phyloP scores from a whole-genome alignment of 1,140 invertebrate genomes.

The Homarus americanus region DNA sequence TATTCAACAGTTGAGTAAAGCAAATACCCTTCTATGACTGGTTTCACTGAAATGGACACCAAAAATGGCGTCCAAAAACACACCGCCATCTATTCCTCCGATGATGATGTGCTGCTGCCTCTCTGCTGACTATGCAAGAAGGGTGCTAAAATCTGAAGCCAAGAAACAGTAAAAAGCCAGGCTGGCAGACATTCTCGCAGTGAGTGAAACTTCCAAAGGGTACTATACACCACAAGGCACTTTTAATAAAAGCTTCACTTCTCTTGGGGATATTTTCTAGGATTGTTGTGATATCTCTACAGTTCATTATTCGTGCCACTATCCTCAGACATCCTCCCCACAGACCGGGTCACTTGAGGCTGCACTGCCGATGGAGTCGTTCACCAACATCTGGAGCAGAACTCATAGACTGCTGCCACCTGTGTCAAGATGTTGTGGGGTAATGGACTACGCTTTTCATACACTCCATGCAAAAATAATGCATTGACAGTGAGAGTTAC shows the following conservation, averaged over 20 bases:
- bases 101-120: background rate
- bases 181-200: background rate
- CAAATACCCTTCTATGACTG: background rate
- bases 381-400: slow-evolving; percentile 80
- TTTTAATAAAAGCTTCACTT: no score
- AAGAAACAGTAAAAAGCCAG: background rate
- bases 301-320: no score
- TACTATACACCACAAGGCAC: background rate
- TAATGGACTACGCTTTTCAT: slow-evolving; percentile 94
- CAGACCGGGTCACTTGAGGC: slow-evolving; percentile 76
- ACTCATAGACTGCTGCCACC: slow-evolving; percentile 82
- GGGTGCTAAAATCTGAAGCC: background rate
- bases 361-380: slow-evolving; percentile 75
- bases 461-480: slow-evolving; percentile 87
- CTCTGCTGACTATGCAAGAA: background rate
- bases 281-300: no score
- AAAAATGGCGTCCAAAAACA: background rate
- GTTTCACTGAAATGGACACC: background rate
- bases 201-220: background rate
- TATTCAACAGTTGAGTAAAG: background rate
- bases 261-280: no score
- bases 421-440: slow-evolving; percentile 84
- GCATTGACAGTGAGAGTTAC: slow-evolving; percentile 92
- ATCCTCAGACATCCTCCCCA: no score
- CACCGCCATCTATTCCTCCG: slow-evolving; percentile 78